Conservation (phyloP, 1,140 invertebrate species). For the Brachionus manjavacas region DNA sequence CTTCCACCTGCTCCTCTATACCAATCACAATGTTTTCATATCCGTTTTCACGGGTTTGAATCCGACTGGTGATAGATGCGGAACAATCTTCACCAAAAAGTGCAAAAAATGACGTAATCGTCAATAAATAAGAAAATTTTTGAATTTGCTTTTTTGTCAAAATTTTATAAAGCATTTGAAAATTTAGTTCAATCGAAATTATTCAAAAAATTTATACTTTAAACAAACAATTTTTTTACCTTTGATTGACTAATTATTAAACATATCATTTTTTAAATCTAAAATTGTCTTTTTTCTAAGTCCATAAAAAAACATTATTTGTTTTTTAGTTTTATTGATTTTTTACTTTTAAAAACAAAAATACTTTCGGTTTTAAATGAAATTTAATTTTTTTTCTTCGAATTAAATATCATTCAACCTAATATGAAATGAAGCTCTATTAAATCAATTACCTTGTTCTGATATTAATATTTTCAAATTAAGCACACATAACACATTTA, state of each 20-base stretch:
- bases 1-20: slow-evolving; percentile 1
- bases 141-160: neutral
- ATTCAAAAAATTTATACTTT: neutral
- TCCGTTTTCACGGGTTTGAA: neutral
- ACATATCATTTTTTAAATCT: neutral
- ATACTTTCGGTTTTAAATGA: too few relatives aligned
- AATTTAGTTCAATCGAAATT: neutral
- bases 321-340: neutral
- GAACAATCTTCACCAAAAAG: neutral
- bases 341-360: too few relatives aligned
- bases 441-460: neutral
- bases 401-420: neutral
- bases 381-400: neutral
- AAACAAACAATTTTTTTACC: neutral
- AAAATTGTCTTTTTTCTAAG: neutral
- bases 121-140: neutral
- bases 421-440: neutral
- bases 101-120: neutral
- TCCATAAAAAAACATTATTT: neutral
- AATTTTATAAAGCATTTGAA: neutral
- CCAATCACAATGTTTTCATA: slow-evolving; percentile 18
- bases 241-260: neutral
- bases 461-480: neutral
- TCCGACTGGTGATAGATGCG: neutral
- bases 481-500: neutral